phyloP scores from a whole-genome alignment of 2,113 vertebrate species.

The Aegotheles bennettii region DNA sequence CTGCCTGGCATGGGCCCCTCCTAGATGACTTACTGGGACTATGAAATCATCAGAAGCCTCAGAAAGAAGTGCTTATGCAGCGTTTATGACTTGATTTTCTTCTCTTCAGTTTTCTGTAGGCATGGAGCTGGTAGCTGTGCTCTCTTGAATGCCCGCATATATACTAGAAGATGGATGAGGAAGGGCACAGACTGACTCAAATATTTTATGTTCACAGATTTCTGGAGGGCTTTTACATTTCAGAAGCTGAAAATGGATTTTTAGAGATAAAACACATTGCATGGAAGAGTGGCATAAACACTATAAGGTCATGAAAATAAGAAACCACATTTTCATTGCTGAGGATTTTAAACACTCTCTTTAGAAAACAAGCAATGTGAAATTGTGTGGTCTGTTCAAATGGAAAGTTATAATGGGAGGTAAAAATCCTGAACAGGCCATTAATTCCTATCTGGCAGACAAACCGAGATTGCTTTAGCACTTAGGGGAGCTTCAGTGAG shows the following conservation, averaged over 20 bases:
- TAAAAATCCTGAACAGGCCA: background rate
- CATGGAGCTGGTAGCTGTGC: background rate
- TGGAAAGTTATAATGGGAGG: background rate
- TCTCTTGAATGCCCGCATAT: background rate
- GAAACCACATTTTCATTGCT: background rate
- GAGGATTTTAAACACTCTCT: background rate
- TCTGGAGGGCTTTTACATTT: background rate
- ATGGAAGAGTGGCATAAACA: background rate
- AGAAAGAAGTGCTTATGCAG: conserved; percentile 61
- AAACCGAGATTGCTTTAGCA: background rate
- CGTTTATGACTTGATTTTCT: conserved; percentile 30
- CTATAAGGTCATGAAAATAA: background rate
- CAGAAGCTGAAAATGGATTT: background rate
- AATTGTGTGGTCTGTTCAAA: background rate
- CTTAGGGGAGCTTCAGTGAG: background rate
- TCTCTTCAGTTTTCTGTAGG: background rate
- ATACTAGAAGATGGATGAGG: background rate
- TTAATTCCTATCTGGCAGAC: background rate
- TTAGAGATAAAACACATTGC: background rate
- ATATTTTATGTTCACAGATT: background rate
- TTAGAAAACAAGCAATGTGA: background rate
- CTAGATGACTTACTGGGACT: conserved; percentile 63
- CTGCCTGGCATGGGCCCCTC: conserved; percentile 65
- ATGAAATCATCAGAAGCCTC: conserved; percentile 64
- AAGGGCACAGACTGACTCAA: background rate